Base-by-base conservation (phyloP, 2,113 vertebrate genomes). In the Propithecus coquereli region DNA sequence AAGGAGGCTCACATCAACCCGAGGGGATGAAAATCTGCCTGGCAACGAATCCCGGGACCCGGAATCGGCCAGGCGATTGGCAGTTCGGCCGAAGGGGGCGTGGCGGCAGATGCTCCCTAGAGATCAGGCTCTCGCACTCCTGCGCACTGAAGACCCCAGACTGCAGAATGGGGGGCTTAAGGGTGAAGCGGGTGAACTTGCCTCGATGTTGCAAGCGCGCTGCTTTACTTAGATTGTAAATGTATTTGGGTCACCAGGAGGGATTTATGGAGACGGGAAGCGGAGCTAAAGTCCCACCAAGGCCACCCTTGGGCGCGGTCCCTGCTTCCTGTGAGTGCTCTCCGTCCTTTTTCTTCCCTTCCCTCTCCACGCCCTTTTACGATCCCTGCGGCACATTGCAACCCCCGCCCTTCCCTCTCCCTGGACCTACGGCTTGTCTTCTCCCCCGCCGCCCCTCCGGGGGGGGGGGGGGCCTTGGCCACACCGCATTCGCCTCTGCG, bases 1-100 rank as follows among this genome's bases (percentile, higher is more conserved):
- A 16, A 5, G 0, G 1, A 1, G 30, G 50, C 79, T 81, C 30
- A 0, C 20, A 1, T 74, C 30, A 7, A 34, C 47, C 52, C 18
- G 16, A 32, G 9, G 8, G 20, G 23, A 40, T n/a, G 17, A n/a
- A 88, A 59, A 79, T 82, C 83, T 30, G 57, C 96, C 92, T 45
- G 8, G 57, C 43, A 79, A 93, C 8, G 5, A 32, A 12, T 66
- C 83, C 90, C 45, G 37, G 1, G 7, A 25, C 59, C n/a, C 1
- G 4, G 52, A 59, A 14, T 37, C 5, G 2, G 14, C 73, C 91
- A 18, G 20, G 27, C 2, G 30, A 95, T 61, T 84, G 76, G 80
- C 81, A 12, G 2, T 2, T 54, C 2, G 8, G 47, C 17, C 8
- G 8, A 59, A 25, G 2, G 6, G 59, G 86, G 54, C 18, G 47